phyloP scores from a whole-genome alignment of 2,888 invertebrate species.

The Syrphus vitripennis region DNA sequence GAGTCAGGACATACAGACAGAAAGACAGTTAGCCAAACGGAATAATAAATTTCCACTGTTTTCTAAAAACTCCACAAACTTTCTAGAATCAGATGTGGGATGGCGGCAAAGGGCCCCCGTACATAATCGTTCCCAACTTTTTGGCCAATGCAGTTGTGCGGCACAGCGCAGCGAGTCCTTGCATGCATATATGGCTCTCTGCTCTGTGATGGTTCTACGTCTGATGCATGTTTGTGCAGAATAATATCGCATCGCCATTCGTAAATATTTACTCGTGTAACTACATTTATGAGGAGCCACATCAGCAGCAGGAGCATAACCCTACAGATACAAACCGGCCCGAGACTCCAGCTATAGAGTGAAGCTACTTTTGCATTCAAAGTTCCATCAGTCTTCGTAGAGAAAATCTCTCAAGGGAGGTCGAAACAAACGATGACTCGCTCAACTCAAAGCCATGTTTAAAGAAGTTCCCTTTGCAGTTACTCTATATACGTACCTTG shows the following conservation, averaged over 20 bases:
- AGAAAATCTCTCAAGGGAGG: conserved; percentile 46
- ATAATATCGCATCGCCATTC: conserved; percentile 70
- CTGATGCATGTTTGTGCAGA: conserved; percentile 62
- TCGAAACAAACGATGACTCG: conserved; percentile 22
- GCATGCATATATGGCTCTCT: conserved; percentile 39
- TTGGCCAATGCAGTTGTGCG: conserved; percentile 54
- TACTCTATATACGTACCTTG: conserved; percentile 5
- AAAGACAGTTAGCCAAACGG: conserved; percentile 70
- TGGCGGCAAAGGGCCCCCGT: neutral
- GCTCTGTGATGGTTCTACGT: neutral
- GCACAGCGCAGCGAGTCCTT: conserved; percentile 34
- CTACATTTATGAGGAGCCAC: conserved; percentile 69
- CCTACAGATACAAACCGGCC: neutral
- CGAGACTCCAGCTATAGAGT: neutral
- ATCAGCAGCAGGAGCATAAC: conserved; percentile 45
- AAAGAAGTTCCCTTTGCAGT: conserved; percentile 52
- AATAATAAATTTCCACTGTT: conserved; percentile 69
- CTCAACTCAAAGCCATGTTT: conserved; percentile 47
- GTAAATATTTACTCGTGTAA: conserved; percentile 71
- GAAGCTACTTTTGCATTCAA: conserved; percentile 52
- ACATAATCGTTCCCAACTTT: neutral
- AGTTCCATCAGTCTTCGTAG: conserved; percentile 54
- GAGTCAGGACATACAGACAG: conserved; percentile 55
- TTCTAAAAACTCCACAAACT: conserved; percentile 45
- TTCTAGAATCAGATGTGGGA: neutral